Conservation (phyloP, 2,113 vertebrate genomes). For the Maccullochella peelii region DNA sequence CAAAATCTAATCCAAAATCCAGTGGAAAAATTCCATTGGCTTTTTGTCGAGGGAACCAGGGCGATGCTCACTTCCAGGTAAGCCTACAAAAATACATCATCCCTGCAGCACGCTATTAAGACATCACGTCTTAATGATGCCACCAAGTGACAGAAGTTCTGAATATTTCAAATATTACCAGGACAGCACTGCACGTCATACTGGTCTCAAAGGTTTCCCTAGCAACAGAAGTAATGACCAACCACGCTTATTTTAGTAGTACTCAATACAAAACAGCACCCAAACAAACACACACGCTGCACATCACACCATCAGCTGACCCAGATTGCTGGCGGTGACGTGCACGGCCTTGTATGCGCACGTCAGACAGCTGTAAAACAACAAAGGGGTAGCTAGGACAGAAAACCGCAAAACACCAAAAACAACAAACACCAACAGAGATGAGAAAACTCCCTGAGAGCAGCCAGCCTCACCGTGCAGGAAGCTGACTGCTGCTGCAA, state of each 20-base stretch:
- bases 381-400: conserved; percentile 22
- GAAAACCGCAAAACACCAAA: conserved; percentile 55
- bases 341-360: neutral
- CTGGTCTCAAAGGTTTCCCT: neutral
- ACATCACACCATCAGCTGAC: conserved; percentile 13
- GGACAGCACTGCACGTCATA: neutral
- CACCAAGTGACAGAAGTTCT: neutral
- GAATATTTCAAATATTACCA: neutral
- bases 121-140: neutral
- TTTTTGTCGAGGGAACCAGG: too few relatives aligned
- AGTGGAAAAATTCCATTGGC: too few relatives aligned
- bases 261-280: neutral
- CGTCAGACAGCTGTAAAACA: conserved; percentile 41
- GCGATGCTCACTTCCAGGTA: too few relatives aligned
- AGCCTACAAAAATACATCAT: too few relatives aligned
- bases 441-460: conserved; percentile 56
- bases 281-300: conserved; percentile 9
- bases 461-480: conserved; percentile 27
- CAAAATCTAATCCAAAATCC: too few relatives aligned
- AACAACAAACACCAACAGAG: conserved; percentile 26
- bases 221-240: neutral
- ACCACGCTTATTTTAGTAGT: neutral
- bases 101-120: too few relatives aligned
- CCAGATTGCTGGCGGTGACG: conserved; percentile 37
- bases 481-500: conserved; percentile 39